Evolutionary conservation across 2,113 vertebrate genomes (phyloP).

Genomic region (Tychaedon coryphoeus): DNA sequence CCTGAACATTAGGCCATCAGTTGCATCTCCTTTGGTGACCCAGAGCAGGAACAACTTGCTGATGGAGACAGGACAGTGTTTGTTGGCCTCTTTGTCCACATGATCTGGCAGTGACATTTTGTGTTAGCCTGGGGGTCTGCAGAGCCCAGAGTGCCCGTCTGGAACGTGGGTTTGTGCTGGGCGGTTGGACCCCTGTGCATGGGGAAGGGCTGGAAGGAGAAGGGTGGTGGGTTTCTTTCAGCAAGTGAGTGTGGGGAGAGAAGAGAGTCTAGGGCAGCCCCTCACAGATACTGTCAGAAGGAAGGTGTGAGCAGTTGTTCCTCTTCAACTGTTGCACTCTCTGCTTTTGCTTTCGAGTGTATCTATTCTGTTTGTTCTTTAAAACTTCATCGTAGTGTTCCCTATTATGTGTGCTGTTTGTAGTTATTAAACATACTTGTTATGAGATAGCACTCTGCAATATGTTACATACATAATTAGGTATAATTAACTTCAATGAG

Average conservation of each 20-base stretch:
- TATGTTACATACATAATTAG: slow-evolving; percentile 58
- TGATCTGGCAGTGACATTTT: not conserved
- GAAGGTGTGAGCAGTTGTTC: not conserved
- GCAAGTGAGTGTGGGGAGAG: rapidly evolving
- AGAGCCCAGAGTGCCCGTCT: not conserved
- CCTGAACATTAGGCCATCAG: not conserved
- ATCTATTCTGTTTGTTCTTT: not conserved
- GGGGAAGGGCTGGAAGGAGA: not conserved
- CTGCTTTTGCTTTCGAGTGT: not conserved
- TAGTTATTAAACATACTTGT: slow-evolving; percentile 45
- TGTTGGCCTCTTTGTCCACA: not conserved
- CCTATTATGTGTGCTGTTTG: not conserved
- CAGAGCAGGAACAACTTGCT: not conserved
- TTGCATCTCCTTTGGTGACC: not conserved
- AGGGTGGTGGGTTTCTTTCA: not conserved
- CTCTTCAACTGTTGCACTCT: not conserved
- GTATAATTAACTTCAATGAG: slow-evolving; percentile 59
- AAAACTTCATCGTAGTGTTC: not conserved
- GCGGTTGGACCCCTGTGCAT: rapidly evolving
- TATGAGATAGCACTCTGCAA: slow-evolving; percentile 53
- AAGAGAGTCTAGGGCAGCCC: not conserved
- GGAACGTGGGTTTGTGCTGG: not conserved
- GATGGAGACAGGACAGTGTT: not conserved
- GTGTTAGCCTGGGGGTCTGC: not conserved
- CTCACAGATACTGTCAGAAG: not conserved